Conservation (phyloP, 2,888 invertebrate genomes). For the Germaria angustata region DNA sequence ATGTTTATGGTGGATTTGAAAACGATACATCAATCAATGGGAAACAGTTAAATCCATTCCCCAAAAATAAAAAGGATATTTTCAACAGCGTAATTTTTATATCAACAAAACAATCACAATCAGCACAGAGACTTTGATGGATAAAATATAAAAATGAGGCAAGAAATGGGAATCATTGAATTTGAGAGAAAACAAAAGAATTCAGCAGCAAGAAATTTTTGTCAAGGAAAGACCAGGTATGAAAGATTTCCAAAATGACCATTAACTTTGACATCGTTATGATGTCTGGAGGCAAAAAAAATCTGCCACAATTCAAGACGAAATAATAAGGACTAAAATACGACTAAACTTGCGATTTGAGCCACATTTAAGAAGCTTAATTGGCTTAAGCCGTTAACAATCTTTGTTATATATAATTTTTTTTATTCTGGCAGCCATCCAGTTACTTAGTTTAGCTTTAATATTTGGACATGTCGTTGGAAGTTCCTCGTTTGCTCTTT, state of each 20-base stretch:
- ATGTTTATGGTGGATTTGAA: constrained; percentile 67
- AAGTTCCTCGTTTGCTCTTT: background rate
- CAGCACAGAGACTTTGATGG: constrained; percentile 54
- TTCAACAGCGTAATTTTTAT: constrained; percentile 7
- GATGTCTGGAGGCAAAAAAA: constrained; percentile 48
- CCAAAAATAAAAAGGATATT: constrained; percentile 5
- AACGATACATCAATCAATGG: constrained; percentile 67
- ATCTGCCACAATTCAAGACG: constrained; percentile 6
- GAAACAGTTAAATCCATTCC: constrained; percentile 38
- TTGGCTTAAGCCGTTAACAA: constrained; percentile 61
- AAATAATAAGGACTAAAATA: constrained; percentile 33
- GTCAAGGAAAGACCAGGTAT: background rate
- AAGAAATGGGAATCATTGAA: background rate
- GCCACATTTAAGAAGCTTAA: constrained; percentile 54
- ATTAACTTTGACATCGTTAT: constrained; percentile 66
- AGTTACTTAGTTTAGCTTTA: background rate
- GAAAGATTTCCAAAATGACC: constrained; percentile 53
- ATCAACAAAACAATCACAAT: constrained; percentile 60
- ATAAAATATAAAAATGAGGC: constrained; percentile 44
- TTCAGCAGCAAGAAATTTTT: background rate
- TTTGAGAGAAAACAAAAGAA: constrained; percentile 48
- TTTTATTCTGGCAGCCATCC: background rate
- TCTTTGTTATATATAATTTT: background rate
- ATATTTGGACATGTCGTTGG: background rate
- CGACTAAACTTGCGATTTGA: constrained; percentile 20